Conservation (phyloP, 2,113 vertebrate genomes). For the Mobula birostris region DNA sequence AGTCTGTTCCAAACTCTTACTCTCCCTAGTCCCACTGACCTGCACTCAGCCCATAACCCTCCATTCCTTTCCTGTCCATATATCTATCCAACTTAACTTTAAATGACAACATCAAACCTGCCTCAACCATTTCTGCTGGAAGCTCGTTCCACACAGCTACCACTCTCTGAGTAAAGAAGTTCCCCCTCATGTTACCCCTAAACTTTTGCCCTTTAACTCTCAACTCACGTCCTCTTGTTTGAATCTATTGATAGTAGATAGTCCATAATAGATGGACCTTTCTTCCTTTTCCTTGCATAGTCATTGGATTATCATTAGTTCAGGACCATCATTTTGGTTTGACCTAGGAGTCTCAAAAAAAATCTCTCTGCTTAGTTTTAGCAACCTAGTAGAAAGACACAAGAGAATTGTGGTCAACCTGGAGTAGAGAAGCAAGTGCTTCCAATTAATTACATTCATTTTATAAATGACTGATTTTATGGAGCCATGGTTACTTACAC, state of each 20-base stretch:
- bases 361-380: neutral
- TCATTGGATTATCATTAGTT: neutral
- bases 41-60: too few relatives aligned
- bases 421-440: neutral
- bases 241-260: neutral
- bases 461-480: neutral
- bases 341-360: neutral
- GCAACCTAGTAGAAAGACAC: neutral
- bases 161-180: too few relatives aligned
- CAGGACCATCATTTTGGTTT: neutral
- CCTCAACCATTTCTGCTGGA: too few relatives aligned
- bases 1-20: too few relatives aligned
- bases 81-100: too few relatives aligned
- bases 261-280: neutral
- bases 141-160: too few relatives aligned
- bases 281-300: neutral
- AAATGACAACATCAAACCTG: too few relatives aligned
- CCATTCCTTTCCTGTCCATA: too few relatives aligned
- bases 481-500: neutral
- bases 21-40: too few relatives aligned
- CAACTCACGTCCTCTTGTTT: too few relatives aligned
- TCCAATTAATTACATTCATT: neutral
- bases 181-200: too few relatives aligned
- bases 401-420: neutral
- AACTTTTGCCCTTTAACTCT: too few relatives aligned